Evolutionary conservation across 1,140 invertebrate genomes (phyloP).

Genomic region (Chelonus insularis): DNA sequence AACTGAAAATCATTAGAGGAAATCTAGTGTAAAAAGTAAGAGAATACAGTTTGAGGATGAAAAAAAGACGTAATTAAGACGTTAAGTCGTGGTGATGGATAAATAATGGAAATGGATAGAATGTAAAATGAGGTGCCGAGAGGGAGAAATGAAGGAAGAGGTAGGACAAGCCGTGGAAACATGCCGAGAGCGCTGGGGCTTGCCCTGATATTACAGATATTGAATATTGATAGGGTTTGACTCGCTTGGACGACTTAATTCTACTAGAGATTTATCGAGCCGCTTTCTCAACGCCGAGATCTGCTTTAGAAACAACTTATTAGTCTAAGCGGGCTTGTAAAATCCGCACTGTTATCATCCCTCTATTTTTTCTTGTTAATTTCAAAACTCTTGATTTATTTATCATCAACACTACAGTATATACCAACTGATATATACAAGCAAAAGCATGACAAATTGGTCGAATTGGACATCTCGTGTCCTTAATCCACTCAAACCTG

Average conservation of each 20-base stretch:
- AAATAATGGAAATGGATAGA: constrained; percentile 29
- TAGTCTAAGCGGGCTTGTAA: constrained; percentile 8
- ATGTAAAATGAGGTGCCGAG: constrained; percentile 18
- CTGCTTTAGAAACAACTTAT: constrained; percentile 13
- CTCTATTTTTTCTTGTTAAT: not conserved
- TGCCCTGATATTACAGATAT: constrained; percentile 32
- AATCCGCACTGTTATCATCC: not conserved
- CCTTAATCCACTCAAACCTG: constrained; percentile 17
- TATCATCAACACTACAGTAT: not conserved
- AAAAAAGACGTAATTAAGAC: constrained; percentile 18
- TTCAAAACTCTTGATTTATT: not conserved
- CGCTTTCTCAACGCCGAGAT: constrained; percentile 3
- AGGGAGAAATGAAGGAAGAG: constrained; percentile 11
- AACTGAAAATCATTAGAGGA: too few species aligned
- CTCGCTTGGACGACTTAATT: constrained; percentile 31
- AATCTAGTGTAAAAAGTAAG: too few species aligned
- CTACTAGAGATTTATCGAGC: constrained; percentile 29
- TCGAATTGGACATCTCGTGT: constrained; percentile 6
- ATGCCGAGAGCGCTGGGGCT: constrained; percentile 10
- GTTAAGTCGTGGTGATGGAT: constrained; percentile 14
- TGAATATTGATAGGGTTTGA: constrained; percentile 35
- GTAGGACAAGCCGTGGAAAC: constrained; percentile 6
- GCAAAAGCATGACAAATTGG: constrained; percentile 13
- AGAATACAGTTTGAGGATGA: too few species aligned
- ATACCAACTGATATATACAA: too few species aligned